Conservation (phyloP, 2,888 invertebrate species). For the Parnassius mnemosyne region DNA sequence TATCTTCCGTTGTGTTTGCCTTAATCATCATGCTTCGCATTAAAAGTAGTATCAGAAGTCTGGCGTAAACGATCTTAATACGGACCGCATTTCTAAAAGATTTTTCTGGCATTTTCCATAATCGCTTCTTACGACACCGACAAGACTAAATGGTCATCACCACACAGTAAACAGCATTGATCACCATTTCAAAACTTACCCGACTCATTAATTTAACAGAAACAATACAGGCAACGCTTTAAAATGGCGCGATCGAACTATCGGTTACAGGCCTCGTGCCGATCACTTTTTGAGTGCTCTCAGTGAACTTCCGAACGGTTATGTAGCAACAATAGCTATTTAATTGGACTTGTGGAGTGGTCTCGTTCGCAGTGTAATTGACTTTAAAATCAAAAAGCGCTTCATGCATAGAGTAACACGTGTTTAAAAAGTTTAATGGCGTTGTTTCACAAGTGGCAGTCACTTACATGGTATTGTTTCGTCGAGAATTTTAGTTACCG, state of each 20-base stretch:
- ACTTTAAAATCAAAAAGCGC: conserved; percentile 47
- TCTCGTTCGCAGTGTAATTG: conserved; percentile 43
- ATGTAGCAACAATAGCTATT: conserved; percentile 42
- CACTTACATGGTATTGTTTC: conserved; percentile 15
- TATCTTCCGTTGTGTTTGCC: too few relatives aligned
- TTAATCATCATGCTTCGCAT: too few relatives aligned
- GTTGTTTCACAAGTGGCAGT: conserved; percentile 20
- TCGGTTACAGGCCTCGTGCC: conserved; percentile 11
- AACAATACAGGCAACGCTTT: conserved; percentile 15
- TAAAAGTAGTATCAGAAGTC: too few relatives aligned
- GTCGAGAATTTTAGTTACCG: not conserved
- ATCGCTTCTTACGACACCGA: too few relatives aligned
- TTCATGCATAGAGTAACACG: conserved; percentile 39
- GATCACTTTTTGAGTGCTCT: conserved; percentile 21
- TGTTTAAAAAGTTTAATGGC: conserved; percentile 34
- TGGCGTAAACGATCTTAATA: too few relatives aligned
- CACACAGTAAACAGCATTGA: too few relatives aligned
- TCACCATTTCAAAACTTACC: too few relatives aligned
- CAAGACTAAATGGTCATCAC: too few relatives aligned
- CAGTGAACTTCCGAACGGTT: conserved; percentile 32
- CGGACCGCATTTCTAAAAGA: too few relatives aligned
- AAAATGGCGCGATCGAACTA: conserved; percentile 17
- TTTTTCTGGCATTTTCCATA: too few relatives aligned
- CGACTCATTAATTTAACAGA: conserved; percentile 11
- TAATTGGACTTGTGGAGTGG: conserved; percentile 44